Conservation (phyloP, 2,888 invertebrate species). For the Lasius platythorax region DNA sequence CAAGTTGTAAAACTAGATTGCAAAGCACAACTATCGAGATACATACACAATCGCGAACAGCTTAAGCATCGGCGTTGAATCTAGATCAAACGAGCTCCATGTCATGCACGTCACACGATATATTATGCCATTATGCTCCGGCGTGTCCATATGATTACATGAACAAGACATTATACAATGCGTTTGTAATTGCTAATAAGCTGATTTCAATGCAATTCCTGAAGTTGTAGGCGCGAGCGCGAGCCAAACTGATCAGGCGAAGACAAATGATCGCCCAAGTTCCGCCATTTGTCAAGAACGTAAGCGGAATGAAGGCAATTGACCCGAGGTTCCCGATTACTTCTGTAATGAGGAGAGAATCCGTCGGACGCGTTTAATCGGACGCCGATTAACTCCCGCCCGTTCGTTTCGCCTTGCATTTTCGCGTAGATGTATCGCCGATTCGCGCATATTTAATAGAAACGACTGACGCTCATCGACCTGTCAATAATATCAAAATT, state of each 20-base stretch:
- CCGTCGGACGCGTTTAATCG: slow-evolving; percentile 26
- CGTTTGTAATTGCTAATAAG: slow-evolving; percentile 34
- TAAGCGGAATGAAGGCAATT: slow-evolving; percentile 45
- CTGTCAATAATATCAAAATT: slow-evolving; percentile 58
- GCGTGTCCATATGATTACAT: not conserved
- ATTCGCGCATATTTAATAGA: slow-evolving; percentile 45
- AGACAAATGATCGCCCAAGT: slow-evolving; percentile 40
- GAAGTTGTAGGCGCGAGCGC: slow-evolving; percentile 17
- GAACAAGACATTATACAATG: slow-evolving; percentile 20
- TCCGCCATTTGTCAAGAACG: slow-evolving; percentile 34
- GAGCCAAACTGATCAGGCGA: slow-evolving; percentile 1
- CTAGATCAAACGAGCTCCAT: not conserved
- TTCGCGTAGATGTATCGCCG: slow-evolving; percentile 42
- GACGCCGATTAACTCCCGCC: slow-evolving; percentile 11
- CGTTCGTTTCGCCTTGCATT: slow-evolving; percentile 16
- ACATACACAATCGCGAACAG: not conserved
- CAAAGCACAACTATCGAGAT: not conserved
- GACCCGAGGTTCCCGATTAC: slow-evolving; percentile 42
- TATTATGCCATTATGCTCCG: slow-evolving; percentile 6
- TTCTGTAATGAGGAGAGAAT: slow-evolving; percentile 43
- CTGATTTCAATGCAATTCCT: slow-evolving; percentile 7
- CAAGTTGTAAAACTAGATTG: not conserved
- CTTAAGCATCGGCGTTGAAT: not conserved
- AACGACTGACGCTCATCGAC: slow-evolving; percentile 53
- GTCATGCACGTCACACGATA: not conserved